Percentiles rank a stretch among this genome's conserved stretches.
Conservation (phyloP, 2,113 vertebrate species). For the Carollia perspicillata region DNA sequence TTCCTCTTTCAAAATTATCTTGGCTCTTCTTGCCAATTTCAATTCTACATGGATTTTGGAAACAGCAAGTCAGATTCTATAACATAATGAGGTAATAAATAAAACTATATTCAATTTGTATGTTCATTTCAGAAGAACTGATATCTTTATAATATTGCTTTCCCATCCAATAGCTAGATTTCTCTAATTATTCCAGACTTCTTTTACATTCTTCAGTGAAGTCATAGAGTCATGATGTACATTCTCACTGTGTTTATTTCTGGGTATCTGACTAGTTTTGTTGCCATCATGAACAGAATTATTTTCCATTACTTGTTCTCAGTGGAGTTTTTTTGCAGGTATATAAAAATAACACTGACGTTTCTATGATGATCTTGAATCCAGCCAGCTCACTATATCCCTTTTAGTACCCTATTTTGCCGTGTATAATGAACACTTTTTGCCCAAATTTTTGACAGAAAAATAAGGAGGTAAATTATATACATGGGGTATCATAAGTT, state of each 20-base stretch:
- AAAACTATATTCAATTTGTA: not conserved
- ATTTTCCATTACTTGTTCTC: not conserved
- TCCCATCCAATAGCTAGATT: not conserved
- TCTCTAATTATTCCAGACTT: not conserved
- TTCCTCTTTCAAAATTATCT: not conserved
- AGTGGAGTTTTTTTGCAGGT: not conserved
- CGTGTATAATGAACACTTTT: no score
- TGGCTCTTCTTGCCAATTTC: not conserved
- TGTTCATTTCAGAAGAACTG: not conserved
- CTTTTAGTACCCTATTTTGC: no score
- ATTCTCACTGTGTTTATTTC: not conserved
- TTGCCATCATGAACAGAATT: not conserved
- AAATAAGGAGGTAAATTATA: no score
- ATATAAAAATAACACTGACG: not conserved
- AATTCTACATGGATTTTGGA: not conserved
- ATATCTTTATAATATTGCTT: not conserved
- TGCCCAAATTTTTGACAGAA: no score
- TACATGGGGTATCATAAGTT: no score
- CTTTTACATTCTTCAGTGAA: not conserved
- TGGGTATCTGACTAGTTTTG: not conserved
- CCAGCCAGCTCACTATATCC: not conserved
- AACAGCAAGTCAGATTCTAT: not conserved
- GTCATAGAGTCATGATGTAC: not conserved
- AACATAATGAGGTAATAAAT: not conserved
- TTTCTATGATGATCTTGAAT: not conserved